These are phyloP conservation scores for Trematocara marginatum DNA, from an alignment of 2,113 vertebrate genomes.

Conservation along the genomic window DNA sequence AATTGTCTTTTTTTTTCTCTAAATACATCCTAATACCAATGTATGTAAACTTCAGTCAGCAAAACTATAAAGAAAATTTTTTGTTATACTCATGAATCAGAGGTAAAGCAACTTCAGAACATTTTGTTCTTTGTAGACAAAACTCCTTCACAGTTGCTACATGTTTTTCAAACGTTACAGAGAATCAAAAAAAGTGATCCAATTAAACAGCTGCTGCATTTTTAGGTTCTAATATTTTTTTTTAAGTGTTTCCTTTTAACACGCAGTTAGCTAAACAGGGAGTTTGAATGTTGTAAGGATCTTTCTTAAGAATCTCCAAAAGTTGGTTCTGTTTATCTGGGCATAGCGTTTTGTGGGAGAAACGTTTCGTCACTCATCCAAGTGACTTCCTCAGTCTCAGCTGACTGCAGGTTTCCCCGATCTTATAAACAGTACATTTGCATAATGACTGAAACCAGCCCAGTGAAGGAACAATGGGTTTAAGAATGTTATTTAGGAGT, in stretches of 20 bases:
- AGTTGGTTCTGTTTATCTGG: neutral
- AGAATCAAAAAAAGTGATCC: rapidly evolving
- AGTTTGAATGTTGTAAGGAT: neutral
- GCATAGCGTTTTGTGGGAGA: neutral
- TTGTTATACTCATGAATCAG: neutral
- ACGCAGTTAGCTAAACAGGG: neutral
- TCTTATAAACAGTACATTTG: neutral
- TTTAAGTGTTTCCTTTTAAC: neutral
- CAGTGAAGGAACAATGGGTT: neutral
- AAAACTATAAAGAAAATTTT: neutral
- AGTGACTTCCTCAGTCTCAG: neutral
- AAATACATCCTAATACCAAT: neutral
- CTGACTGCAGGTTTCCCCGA: neutral
- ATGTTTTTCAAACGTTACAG: neutral
- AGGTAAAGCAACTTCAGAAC: neutral
- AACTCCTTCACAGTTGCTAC: neutral
- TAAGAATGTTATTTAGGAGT: neutral
- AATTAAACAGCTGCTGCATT: neutral
- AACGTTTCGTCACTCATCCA: neutral
- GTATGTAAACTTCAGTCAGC: neutral
- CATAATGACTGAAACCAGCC: neutral
- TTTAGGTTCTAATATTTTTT: neutral
- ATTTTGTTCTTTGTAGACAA: neutral
- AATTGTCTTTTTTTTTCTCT: neutral
- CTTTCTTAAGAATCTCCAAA: neutral